Evolutionary conservation across 2,888 invertebrate species (phyloP).

Genomic region (Ormyrus nitidulus): DNA sequence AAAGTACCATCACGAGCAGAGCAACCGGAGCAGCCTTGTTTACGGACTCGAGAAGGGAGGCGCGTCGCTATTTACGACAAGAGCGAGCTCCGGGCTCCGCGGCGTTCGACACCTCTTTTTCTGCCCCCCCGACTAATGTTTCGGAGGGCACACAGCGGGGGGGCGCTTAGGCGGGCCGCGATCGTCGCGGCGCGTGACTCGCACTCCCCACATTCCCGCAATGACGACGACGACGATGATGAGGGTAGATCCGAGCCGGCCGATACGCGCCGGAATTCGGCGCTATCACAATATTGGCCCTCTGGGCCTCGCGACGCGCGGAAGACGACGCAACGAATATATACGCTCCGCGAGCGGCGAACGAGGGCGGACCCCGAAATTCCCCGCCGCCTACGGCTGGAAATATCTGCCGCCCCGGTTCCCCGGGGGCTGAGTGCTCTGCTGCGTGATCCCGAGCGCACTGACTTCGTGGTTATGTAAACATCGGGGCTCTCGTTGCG

Average conservation of each 20-base stretch:
- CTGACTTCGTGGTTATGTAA: conserved; percentile 21
- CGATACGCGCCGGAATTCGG: conserved; percentile 12
- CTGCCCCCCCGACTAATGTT: too few relatives aligned
- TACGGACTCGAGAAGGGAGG: background rate
- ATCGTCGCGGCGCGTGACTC: too few relatives aligned
- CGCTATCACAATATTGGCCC: conserved; percentile 45
- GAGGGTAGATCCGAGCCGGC: conserved; percentile 13
- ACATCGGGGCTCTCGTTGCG: conserved; percentile 9
- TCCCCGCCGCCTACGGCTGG: background rate
- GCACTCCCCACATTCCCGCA: too few relatives aligned
- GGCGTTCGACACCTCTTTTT: conserved; percentile 9
- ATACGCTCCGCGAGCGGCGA: background rate
- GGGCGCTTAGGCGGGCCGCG: too few relatives aligned
- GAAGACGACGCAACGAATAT: background rate
- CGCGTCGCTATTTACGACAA: background rate
- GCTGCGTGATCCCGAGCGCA: background rate
- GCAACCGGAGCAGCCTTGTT: too few relatives aligned
- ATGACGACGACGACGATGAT: conserved; percentile 13
- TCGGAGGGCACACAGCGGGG: too few relatives aligned
- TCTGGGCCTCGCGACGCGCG: background rate
- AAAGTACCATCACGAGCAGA: too few relatives aligned
- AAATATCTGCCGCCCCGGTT: background rate
- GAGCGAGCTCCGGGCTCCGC: background rate
- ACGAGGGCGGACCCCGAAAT: conserved; percentile 20
- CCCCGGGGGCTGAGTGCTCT: too few relatives aligned